Evolutionary conservation across 2,797 vertebrate genomes (phyloP), one percentile per base, ranked within the genome.

Genomic region (Sciaenops ocellatus): DNA sequence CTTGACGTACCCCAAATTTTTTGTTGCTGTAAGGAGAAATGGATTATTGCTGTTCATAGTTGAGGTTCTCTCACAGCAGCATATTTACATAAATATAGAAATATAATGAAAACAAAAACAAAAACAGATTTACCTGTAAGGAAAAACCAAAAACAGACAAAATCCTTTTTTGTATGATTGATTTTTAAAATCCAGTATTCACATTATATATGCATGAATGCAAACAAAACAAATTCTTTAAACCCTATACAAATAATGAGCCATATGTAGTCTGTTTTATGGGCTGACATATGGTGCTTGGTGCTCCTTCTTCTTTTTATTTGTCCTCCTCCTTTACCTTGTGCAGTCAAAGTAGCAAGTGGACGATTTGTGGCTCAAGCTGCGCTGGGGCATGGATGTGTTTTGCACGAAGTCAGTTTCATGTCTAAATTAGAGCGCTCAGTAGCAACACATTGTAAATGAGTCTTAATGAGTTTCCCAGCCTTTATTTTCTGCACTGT

Each of bases 401-500:
- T 60, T 89, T 87, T 85, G 68, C 78, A 83, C 84, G 77, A 83
- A 89, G 75, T 83, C 83, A 72, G 83, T 80, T 87, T 78, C 57
- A 69, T 74, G 84, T 84, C 88, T 87, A 90, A 89, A 92, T 91
- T 89, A 84, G 88, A 90, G 75, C 84, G 67, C 89, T 87, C 77
- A 76, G 83, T 70, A 83, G 82, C 88, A 76, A 74, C 83, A 86
- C 91, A 82, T 76, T 83, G 85, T 85, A 90, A 90, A 92, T 89
- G 89, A 91, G 89, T 81, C 91, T 83, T 88, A 94, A 92, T 94
- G 92, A 92, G 84, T 93, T 93, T 93, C 91, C 63, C 84, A 82
- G 87, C 89, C 85, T 92, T 91, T 92, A 95, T 95, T 95, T 95
- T 95, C 95, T 94, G 93, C 91, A 92, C 93, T 90, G 93, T 93